Conservation (phyloP, 1,140 invertebrate species). For the Brachionus manjavacas region DNA sequence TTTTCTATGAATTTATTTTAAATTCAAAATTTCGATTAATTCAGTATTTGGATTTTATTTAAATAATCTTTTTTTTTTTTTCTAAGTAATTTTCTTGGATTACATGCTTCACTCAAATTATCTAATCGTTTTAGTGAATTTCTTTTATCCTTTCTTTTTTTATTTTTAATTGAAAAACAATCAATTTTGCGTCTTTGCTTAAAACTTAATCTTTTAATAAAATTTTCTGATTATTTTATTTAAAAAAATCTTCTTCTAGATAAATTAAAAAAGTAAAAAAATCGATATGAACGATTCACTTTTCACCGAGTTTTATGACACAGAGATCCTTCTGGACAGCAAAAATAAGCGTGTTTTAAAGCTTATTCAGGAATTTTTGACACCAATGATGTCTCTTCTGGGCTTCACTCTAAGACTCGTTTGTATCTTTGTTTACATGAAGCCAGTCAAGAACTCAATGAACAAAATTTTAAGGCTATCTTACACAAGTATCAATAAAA, state of each 20-base stretch:
- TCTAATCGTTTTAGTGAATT: neutral
- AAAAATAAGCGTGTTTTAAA: neutral
- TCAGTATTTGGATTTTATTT: neutral
- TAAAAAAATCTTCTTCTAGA: neutral
- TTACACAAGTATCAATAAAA: neutral
- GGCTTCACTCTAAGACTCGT: neutral
- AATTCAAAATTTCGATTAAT: neutral
- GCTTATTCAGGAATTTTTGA: neutral
- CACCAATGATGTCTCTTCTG: neutral
- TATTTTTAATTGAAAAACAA: neutral
- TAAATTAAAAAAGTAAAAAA: neutral
- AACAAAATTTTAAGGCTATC: conserved; percentile 5
- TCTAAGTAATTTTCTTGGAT: no score
- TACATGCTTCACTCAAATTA: neutral
- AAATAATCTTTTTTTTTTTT: neutral
- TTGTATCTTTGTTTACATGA: neutral
- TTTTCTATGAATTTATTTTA: neutral
- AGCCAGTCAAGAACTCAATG: neutral
- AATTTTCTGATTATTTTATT: neutral
- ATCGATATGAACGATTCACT: neutral
- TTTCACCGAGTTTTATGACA: neutral
- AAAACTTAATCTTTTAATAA: neutral
- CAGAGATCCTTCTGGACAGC: neutral
- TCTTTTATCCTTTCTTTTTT: no score
- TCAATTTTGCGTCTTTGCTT: neutral